Evolutionary conservation across 1,140 invertebrate genomes (phyloP).

Genomic region (Drosophila teissieri): DNA sequence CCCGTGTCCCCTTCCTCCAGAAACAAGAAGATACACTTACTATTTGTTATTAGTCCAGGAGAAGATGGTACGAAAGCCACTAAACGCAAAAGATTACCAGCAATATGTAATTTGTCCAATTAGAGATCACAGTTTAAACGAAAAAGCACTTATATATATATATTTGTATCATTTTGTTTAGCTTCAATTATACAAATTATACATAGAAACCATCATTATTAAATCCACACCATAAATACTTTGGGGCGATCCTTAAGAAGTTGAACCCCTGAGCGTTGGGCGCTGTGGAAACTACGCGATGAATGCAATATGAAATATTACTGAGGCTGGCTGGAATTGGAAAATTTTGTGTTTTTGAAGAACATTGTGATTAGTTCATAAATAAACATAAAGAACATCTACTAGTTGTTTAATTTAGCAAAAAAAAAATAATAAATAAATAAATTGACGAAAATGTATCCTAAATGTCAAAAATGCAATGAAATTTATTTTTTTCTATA

Average conservation of each 20-base stretch:
- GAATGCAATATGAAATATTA: background rate
- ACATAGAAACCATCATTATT: slow-evolving; percentile 55
- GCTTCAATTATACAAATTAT: slow-evolving; percentile 76
- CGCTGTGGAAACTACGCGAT: too few species aligned
- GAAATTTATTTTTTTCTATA: background rate
- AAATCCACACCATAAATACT: background rate
- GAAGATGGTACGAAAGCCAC: slow-evolving; percentile 20
- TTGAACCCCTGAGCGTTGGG: too few species aligned
- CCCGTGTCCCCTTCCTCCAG: slow-evolving; percentile 19
- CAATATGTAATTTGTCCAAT: slow-evolving; percentile 47
- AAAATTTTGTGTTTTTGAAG: background rate
- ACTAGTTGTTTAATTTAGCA: background rate
- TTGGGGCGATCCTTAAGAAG: background rate
- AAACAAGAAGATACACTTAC: slow-evolving; percentile 20
- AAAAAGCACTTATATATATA: slow-evolving; percentile 52
- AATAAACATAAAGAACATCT: background rate
- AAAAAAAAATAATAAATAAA: background rate
- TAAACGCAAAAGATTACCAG: slow-evolving; percentile 17
- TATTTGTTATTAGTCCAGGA: slow-evolving; percentile 57
- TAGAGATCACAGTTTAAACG: slow-evolving; percentile 24
- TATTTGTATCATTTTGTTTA: slow-evolving; percentile 72
- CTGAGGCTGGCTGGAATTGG: background rate
- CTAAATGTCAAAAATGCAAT: background rate
- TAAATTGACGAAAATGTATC: background rate
- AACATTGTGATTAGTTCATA: slow-evolving; percentile 20